Evolutionary conservation across 2,888 invertebrate genomes (phyloP).

Genomic region (Hypercompe scribonia): DNA sequence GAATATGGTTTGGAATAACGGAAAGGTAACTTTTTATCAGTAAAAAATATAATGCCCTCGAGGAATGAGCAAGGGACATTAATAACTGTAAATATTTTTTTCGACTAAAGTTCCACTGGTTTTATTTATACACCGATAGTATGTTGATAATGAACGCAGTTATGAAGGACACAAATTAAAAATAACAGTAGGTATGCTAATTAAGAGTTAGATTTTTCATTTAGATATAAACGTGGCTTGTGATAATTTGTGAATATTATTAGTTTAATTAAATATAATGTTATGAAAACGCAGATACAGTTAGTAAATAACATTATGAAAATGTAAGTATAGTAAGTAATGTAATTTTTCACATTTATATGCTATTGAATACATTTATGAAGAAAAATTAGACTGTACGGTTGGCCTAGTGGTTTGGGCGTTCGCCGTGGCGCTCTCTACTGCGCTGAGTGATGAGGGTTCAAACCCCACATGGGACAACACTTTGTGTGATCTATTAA

Average conservation of each 20-base stretch:
- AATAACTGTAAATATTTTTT: not conserved
- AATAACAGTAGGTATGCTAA: constrained; percentile 54
- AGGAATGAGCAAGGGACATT: too few species aligned
- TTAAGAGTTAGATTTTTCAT: constrained; percentile 72
- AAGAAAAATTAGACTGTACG: too few species aligned
- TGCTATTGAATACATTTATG: not conserved
- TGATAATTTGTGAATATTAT: constrained; percentile 43
- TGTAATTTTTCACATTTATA: not conserved
- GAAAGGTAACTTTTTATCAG: too few species aligned
- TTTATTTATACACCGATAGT: constrained; percentile 8
- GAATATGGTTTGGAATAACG: too few species aligned
- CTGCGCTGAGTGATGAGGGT: too few species aligned
- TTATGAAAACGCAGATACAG: not conserved
- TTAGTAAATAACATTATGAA: too few species aligned
- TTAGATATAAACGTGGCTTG: constrained; percentile 58
- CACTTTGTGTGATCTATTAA: too few species aligned
- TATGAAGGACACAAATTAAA: constrained; percentile 28
- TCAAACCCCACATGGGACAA: too few species aligned
- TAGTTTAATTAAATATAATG: constrained; percentile 31
- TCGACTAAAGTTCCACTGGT: not conserved
- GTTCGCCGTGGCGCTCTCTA: too few species aligned
- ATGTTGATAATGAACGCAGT: constrained; percentile 15
- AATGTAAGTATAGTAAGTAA: not conserved
- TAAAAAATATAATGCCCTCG: too few species aligned
- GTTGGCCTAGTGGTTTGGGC: too few species aligned